Evolutionary conservation across 2,888 invertebrate genomes (phyloP).

Genomic region (Argyresthia goedartella): DNA sequence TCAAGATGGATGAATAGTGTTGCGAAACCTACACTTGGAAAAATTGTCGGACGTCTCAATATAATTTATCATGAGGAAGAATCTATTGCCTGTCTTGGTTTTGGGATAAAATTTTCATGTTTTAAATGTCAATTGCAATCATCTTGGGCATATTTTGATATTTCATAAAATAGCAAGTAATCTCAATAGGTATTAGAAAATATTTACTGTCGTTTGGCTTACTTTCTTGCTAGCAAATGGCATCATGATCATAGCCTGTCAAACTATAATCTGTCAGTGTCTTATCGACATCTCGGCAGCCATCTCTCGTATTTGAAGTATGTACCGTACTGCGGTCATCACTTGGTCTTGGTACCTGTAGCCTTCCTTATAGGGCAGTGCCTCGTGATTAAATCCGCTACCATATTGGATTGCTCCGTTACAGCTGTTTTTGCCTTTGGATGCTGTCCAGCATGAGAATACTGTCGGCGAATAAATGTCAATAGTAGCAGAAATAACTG

Average conservation of each 20-base stretch:
- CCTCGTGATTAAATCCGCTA: conserved; percentile 50
- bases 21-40: neutral
- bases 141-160: too few relatives aligned
- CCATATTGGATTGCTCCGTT: conserved; percentile 54
- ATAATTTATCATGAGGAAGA: too few relatives aligned
- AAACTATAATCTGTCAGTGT: neutral
- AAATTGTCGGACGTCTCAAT: too few relatives aligned
- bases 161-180: too few relatives aligned
- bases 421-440: conserved; percentile 34
- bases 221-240: neutral
- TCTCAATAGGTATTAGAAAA: too few relatives aligned
- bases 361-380: conserved; percentile 40
- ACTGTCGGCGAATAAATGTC: conserved; percentile 7
- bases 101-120: too few relatives aligned
- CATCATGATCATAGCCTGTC: neutral
- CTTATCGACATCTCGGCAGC: neutral
- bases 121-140: too few relatives aligned
- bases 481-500: too few relatives aligned
- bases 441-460: conserved; percentile 19
- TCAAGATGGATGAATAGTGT: neutral
- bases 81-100: too few relatives aligned
- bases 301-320: conserved; percentile 1
- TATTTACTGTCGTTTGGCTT: too few relatives aligned
- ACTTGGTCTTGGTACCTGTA: conserved; percentile 26
- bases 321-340: conserved; percentile 8